Base-by-base conservation (phyloP, 2,113 vertebrate species). In the Acrocephalus arundinaceus region DNA sequence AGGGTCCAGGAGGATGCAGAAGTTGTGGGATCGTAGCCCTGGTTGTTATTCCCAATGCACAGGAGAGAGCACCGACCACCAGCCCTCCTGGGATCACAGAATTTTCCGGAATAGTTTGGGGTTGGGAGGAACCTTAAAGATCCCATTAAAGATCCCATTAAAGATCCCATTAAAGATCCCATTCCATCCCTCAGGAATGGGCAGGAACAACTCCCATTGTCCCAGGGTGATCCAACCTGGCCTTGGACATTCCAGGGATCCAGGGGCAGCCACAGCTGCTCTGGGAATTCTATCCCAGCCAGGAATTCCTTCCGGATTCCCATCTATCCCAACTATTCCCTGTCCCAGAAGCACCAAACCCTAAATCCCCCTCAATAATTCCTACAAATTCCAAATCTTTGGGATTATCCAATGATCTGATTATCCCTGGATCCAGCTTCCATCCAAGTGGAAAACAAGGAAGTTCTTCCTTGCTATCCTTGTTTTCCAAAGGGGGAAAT, bases 141-240 rank as follows among this genome's bases (percentile, higher is more conserved):
- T 35, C 35, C 35, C 35, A 35, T 35, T 35, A 35, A 35, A 35
- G 35, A 35, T 35, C 35, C 35, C 35, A 35, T 35, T 35, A 35
- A 35, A 35, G 35, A 35, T 35, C 35, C 35, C 35, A 35, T 35
- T 35, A 31, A 49, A 10, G 35, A 62, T 41, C 41, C 30, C 0
- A 0, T 39, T 4, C 68, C 43, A 30, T 1, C 27, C 39, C 27
- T 73, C 41, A 59, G 55, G 15, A 30, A 24, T 1, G 24, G 20
- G 20, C 49, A 48, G 49, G 57, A 41, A 65, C 41, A 17, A 2
- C 6, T 57, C 4, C n/a, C 11, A 12, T 11, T 6, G 0, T 5
- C 30, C 58, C 67, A 35, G 58, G 14, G 0, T 21, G 41, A 0
- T 88, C 49, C 71, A 87, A 0, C 49, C 57, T 7, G 49, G 24